Evolutionary conservation across 1,140 invertebrate genomes (phyloP), one percentile per base, ranked within the genome.

Genomic region (Vanessa atalanta): DNA sequence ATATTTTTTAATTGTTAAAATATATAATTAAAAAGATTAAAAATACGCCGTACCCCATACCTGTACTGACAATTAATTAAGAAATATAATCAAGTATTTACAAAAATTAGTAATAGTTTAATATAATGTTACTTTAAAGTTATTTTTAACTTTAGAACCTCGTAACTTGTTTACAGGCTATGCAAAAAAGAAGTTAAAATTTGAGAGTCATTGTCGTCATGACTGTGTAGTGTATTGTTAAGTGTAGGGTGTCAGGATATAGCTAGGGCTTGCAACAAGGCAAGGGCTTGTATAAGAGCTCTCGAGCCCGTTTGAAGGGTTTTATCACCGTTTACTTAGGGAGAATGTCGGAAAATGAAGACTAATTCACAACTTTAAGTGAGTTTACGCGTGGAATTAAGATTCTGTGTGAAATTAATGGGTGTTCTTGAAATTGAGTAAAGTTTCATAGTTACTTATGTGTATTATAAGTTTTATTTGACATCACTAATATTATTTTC

Each of bases 291-390:
- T 50, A 63, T 26, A 69, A 83, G 82, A 23, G 70, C 77, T 55
- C 82, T 83, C 70, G 73, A n/a, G 66, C 53, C 65, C 68, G 70
- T 68, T 77, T 70, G 50, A 78, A 83, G 79, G 70, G 71, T 72
- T 82, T 82, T 80, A 83, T 83, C 77, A 74, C 74, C 73, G 80
- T 75, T 83, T 80, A 78, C 68, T 67, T 48, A 78, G 77, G 47
- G 79, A 76, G 71, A 78, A 82, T 72, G 73, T 73, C 65, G 75
- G 72, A 57, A 81, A 82, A 80, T 80, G 60, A 69, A 78, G 65
- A 78, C 72, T 73, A 79, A 76, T 79, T 79, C 68, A 68, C 26
- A 23, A 65, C 47, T 50, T 61, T 61, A 72, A 72, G 65, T 65
- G 61, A 70, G 48, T 64, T 74, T 70, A 51, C 37, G 20, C 31